Percentiles rank a stretch among this genome's conserved stretches.
Conservation (phyloP, 2,797 vertebrate species). For the Pangasius larnaudii region DNA sequence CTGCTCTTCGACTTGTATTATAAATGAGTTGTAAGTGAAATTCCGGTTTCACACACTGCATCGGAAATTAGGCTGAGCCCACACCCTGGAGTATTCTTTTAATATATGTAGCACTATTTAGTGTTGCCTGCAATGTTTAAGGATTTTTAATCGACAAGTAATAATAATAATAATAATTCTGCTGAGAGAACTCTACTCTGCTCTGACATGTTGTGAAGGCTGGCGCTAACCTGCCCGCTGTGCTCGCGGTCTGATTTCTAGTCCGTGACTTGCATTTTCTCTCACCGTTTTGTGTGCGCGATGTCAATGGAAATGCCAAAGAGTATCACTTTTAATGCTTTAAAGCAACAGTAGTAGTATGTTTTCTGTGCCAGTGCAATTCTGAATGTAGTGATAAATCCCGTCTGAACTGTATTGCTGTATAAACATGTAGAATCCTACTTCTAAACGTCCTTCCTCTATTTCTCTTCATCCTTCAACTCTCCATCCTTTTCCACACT, state of each 20-base stretch:
- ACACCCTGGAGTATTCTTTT: neutral
- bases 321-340: conserved; percentile 14
- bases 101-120: neutral
- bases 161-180: conserved; percentile 19
- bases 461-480: conserved; percentile 45
- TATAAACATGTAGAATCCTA: neutral
- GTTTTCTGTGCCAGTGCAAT: neutral
- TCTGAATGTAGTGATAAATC: conserved; percentile 16
- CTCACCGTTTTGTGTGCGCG: conserved; percentile 56
- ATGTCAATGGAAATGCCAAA: conserved; percentile 67
- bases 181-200: conserved; percentile 53
- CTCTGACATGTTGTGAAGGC: conserved; percentile 25
- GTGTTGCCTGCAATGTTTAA: conserved; percentile 38
- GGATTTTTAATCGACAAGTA: conserved; percentile 27
- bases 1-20: neutral
- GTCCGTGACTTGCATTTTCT: neutral
- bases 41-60: neutral
- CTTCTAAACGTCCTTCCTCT: conserved; percentile 55
- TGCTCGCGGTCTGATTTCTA: conserved; percentile 16
- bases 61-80: neutral
- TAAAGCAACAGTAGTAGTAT: neutral
- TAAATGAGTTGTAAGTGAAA: neutral
- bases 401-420: neutral
- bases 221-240: conserved; percentile 7
- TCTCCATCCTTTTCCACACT: conserved; percentile 65